Conservation (phyloP, 2,888 invertebrate species). For the Xanthia icteritia region DNA sequence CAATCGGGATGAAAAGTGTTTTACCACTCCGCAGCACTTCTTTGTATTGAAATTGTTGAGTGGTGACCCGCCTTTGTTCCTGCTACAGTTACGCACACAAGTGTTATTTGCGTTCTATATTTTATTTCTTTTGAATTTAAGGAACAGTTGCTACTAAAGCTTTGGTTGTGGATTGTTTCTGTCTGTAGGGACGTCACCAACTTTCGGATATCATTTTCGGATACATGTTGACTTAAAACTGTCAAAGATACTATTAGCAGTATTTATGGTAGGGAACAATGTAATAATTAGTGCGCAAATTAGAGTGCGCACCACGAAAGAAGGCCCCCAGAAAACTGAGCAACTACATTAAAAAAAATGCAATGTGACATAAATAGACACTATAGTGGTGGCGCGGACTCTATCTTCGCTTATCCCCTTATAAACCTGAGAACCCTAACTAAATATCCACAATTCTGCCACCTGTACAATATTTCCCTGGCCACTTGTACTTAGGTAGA, state of each 20-base stretch:
- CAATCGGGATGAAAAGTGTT: constrained; percentile 52
- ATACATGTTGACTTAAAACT: background rate
- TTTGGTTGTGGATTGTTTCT: background rate
- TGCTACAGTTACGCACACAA: constrained; percentile 38
- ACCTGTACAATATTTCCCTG: background rate
- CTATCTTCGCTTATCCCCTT: background rate
- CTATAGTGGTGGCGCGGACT: no score
- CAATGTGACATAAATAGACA: no score
- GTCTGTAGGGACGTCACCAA: background rate
- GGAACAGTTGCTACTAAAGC: background rate
- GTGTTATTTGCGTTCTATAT: constrained; percentile 36
- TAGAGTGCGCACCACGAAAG: no score
- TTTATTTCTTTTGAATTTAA: constrained; percentile 12
- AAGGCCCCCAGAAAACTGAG: no score
- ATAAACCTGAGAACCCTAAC: background rate
- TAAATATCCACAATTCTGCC: background rate
- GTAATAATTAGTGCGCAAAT: background rate
- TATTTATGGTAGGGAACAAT: background rate
- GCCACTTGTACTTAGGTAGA: background rate
- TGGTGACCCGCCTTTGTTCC: constrained; percentile 42
- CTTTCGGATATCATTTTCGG: background rate
- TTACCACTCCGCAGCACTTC: constrained; percentile 35
- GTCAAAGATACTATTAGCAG: background rate
- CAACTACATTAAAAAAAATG: no score
- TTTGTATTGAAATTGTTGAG: constrained; percentile 48